Evolutionary conservation across 2,888 invertebrate genomes (phyloP).

Genomic region (Saturnia pavonia): DNA sequence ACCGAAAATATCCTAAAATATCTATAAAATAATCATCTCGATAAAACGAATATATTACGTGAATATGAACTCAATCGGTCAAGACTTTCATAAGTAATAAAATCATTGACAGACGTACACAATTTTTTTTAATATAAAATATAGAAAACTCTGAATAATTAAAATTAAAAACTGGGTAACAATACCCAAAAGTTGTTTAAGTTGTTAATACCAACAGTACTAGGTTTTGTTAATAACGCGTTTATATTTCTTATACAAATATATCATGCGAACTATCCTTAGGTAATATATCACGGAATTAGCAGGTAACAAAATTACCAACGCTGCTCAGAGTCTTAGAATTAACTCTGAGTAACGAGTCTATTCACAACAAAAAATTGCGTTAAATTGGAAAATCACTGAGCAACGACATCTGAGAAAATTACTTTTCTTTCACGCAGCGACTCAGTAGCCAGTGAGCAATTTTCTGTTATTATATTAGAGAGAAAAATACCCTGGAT

Average conservation of each 20-base stretch:
- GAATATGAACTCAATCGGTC: too few species aligned
- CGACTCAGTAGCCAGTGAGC: constrained; percentile 22
- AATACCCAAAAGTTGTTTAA: too few species aligned
- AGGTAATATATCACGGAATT: neutral
- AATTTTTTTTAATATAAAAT: too few species aligned
- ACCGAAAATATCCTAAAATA: too few species aligned
- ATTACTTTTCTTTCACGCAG: constrained; percentile 38
- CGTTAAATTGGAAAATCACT: constrained; percentile 43
- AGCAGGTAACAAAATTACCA: neutral
- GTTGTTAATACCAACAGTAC: too few species aligned
- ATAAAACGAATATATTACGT: too few species aligned
- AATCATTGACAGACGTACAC: too few species aligned
- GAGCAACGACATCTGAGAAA: constrained; percentile 35
- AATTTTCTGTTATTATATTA: constrained; percentile 26
- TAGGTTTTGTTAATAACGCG: neutral
- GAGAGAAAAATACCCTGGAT: constrained; percentile 12
- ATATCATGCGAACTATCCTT: neutral
- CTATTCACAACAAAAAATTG: constrained; percentile 43
- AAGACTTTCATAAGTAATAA: too few species aligned
- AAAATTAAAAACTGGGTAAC: too few species aligned
- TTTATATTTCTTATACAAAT: neutral
- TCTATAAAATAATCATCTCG: too few species aligned
- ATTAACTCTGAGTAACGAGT: constrained; percentile 34
- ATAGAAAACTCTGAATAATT: too few species aligned
- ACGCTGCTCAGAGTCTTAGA: constrained; percentile 15